Base-by-base conservation (phyloP, 2,797 vertebrate genomes). In the Threskiornis aethiopicus region DNA sequence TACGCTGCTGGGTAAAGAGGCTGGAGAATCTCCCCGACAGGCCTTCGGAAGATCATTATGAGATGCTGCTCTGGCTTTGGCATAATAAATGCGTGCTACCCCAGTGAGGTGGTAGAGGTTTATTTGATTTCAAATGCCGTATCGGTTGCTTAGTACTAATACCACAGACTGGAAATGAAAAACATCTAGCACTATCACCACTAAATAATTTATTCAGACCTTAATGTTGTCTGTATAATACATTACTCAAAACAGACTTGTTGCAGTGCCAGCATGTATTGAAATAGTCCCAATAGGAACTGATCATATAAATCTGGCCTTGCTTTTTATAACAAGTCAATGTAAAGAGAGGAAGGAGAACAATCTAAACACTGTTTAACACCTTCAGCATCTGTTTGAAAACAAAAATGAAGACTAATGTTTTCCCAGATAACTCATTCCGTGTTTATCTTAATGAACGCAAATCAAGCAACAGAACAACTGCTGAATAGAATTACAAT, bases 361-460 rank as follows among this genome's bases (percentile, higher is more conserved):
- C 82, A 95, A 96, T 96, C 87, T 95, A 95, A 97, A 89, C 52
- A 77, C 82, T 49, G n/a, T 96, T 98, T 98, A 98, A 97, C 96
- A 98, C 97, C 93, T 98, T 97, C 96, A 97, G 75, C 90, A 97
- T 95, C 93, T 97, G 85, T 64, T 96, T 87, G 96, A 96, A 95
- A 95, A 92, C 89, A 95, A 96, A 98, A 98, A 97, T 92, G 94
- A 98, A 98, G 94, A 97, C 89, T 87, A 97, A 97, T 96, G 90
- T 92, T 96, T 91, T 97, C 91, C 91, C 69, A 93, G 96, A 97
- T 93, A 96, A 96, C 90, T 97, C 93, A 93, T 93, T 97, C 96
- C 33, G 6, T 96, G 90, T 97, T 98, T 97, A 96, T 97, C 95
- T 97, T 96, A 96, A 97, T 97, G 95, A 97, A 96, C 87, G 81